A percentile compares a stretch with the other conserved stretches of the same genome.
phyloP scores from a whole-genome alignment of 2,888 invertebrate species.

The Rhimphoctona megacephalus region DNA sequence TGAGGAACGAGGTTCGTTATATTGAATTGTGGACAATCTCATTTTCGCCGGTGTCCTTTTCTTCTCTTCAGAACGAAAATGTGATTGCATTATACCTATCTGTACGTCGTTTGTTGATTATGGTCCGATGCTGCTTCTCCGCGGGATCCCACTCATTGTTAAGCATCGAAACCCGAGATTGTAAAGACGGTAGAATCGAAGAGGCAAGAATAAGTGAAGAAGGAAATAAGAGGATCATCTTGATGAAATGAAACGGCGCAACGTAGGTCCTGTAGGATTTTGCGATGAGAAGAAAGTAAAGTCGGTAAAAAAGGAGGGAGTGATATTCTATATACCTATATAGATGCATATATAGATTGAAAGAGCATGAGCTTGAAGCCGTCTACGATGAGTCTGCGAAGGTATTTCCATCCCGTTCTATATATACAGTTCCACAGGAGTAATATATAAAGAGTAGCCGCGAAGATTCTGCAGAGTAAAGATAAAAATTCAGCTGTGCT shows the following conservation, averaged over 20 bases:
- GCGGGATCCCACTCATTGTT: constrained; percentile 46
- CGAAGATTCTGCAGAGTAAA: constrained; percentile 65
- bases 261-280: neutral
- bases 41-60: constrained; percentile 19
- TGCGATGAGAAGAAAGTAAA: constrained; percentile 38
- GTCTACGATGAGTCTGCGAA: constrained; percentile 50
- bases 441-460: constrained; percentile 57
- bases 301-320: constrained; percentile 22
- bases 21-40: constrained; percentile 48
- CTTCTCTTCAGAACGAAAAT: constrained; percentile 12
- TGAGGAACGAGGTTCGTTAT: constrained; percentile 10
- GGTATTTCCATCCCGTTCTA: constrained; percentile 45
- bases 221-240: constrained; percentile 58
- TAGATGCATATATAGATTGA: constrained; percentile 2
- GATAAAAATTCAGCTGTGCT: constrained; percentile 68
- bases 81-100: constrained; percentile 32
- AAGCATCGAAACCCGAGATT: constrained; percentile 44
- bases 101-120: constrained; percentile 63
- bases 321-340: constrained; percentile 11
- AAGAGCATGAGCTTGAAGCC: constrained; percentile 30
- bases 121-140: constrained; percentile 54
- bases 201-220: constrained; percentile 25
- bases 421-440: constrained; percentile 38
- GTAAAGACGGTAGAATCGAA: constrained; percentile 40
- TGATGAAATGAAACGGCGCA: constrained; percentile 60